phyloP scores from a whole-genome alignment of 2,113 vertebrate species.

The Noctilio leporinus region DNA sequence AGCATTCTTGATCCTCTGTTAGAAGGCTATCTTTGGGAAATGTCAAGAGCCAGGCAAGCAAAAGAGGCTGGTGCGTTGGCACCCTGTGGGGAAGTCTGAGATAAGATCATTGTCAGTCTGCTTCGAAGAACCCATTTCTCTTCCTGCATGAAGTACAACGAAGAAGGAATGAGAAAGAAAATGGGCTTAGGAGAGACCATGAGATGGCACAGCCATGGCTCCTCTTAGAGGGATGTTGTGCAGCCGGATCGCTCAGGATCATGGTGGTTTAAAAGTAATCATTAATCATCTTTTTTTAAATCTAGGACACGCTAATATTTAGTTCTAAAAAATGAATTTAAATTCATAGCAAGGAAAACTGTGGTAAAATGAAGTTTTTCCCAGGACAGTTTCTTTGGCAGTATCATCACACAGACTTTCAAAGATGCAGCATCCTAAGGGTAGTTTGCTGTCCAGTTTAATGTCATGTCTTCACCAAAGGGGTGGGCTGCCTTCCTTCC shows the following conservation, averaged over 20 bases:
- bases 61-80: not conserved
- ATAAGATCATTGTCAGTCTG: slow-evolving; percentile 1
- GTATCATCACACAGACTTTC: slow-evolving; percentile 39
- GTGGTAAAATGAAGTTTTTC: slow-evolving; percentile 41
- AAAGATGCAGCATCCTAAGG: slow-evolving; percentile 44
- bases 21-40: not conserved
- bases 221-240: slow-evolving; percentile 8
- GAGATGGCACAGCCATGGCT: slow-evolving; percentile 35
- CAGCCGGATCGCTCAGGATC: not conserved
- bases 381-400: slow-evolving; percentile 49
- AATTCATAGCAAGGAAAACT: slow-evolving; percentile 44
- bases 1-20: not conserved
- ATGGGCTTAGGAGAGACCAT: slow-evolving; percentile 24
- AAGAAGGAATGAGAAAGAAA: slow-evolving; percentile 39
- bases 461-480: slow-evolving; percentile 50
- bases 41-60: not conserved
- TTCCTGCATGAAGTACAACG: not conserved
- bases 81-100: not conserved
- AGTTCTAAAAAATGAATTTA: slow-evolving; percentile 50
- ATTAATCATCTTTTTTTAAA: slow-evolving; percentile 62
- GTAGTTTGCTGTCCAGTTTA: slow-evolving; percentile 65
- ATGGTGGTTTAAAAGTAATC: slow-evolving; percentile 38
- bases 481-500: slow-evolving; percentile 22
- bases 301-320: slow-evolving; percentile 53
- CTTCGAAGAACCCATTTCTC: not conserved